These are phyloP conservation scores for Bos indicus DNA, from an alignment of 2,113 vertebrate genomes.

Conservation along the genomic window DNA sequence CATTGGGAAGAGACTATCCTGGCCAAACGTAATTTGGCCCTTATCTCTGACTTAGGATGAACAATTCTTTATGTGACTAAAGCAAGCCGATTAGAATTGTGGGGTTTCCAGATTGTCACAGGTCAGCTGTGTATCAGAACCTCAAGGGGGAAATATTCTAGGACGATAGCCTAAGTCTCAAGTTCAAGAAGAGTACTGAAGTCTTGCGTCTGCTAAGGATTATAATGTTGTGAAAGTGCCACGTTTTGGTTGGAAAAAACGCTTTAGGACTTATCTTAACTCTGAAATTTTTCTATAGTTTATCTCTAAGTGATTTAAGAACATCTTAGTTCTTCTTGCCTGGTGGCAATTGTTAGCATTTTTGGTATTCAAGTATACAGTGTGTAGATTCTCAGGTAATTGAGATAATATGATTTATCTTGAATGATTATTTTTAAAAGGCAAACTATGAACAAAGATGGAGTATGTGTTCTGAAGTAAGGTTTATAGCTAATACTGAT, in stretches of 20 bases:
- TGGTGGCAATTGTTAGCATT: too few relatives aligned
- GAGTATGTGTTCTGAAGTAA: too few relatives aligned
- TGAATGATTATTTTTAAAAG: too few relatives aligned
- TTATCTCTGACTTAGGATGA: not conserved
- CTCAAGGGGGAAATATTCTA: not conserved
- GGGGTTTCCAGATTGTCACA: not conserved
- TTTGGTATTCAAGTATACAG: too few relatives aligned
- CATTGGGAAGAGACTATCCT: not conserved
- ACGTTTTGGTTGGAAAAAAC: not conserved
- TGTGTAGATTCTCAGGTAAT: too few relatives aligned
- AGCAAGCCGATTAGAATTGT: not conserved
- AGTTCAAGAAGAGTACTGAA: not conserved
- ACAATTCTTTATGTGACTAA: not conserved
- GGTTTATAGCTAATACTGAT: too few relatives aligned
- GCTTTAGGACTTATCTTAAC: not conserved
- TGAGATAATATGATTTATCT: too few relatives aligned
- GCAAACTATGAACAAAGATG: too few relatives aligned
- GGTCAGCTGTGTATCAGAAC: not conserved
- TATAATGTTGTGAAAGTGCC: not conserved
- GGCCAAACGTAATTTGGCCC: rapidly evolving
- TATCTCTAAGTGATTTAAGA: not conserved
- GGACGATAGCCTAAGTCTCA: not conserved
- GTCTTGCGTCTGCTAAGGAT: not conserved
- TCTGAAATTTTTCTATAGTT: not conserved
- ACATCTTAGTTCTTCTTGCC: not conserved